Evolutionary conservation across 2,888 invertebrate genomes (phyloP).

Genomic region (Neoaliturus tenellus): DNA sequence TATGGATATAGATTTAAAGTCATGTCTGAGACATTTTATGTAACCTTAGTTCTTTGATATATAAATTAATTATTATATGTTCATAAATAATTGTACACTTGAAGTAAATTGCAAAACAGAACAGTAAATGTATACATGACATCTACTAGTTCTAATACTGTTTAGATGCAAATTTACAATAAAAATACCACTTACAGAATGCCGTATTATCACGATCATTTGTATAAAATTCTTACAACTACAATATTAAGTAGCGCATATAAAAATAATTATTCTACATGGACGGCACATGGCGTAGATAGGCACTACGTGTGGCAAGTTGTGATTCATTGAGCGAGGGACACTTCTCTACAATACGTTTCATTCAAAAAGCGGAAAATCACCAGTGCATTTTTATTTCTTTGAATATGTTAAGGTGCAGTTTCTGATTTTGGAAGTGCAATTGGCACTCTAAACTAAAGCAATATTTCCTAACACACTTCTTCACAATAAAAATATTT

Average conservation of each 20-base stretch:
- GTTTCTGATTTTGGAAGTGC: too few species aligned
- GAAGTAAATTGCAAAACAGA: background rate
- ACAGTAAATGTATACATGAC: background rate
- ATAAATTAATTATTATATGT: background rate
- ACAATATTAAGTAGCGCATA: constrained; percentile 18
- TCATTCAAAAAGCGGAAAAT: background rate
- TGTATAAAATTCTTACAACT: constrained; percentile 24
- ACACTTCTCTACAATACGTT: background rate
- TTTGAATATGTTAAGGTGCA: too few species aligned
- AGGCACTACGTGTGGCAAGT: constrained; percentile 2
- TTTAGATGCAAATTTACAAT: background rate
- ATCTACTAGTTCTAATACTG: background rate
- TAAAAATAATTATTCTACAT: constrained; percentile 14
- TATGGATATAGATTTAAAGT: background rate
- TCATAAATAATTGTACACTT: background rate
- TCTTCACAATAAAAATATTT: too few species aligned
- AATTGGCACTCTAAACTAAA: too few species aligned
- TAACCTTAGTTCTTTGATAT: background rate
- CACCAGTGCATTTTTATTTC: background rate
- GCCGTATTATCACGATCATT: constrained; percentile 4
- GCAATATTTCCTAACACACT: too few species aligned
- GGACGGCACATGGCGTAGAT: constrained; percentile 5
- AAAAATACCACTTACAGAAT: background rate
- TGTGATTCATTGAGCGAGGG: background rate
- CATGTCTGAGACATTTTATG: background rate